Evolutionary conservation across 2,888 invertebrate genomes (phyloP), one percentile per base, ranked within the genome.

Genomic region (Orchesella flavescens): DNA sequence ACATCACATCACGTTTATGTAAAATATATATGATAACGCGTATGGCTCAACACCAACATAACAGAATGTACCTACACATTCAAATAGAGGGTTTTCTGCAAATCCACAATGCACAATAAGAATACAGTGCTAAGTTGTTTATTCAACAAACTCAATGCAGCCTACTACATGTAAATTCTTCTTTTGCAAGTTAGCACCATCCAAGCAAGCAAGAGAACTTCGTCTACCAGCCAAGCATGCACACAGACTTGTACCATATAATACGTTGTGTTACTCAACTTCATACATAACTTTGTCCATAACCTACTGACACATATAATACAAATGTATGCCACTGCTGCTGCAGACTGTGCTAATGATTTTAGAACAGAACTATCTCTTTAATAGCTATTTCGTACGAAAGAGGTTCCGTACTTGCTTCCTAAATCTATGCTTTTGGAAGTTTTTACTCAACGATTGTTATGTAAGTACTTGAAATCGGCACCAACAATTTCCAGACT

Each of bases 281-380:
- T 75, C 77, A 80, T 75, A 77, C 82, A 82, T 82, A 82, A 82
- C 79, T 80, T 85, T 88, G 87, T 86, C 88, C 87, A 86, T 87
- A 87, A 88, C 88, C 88, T 85, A 87, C 87, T 87, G 87, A 87
- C 87, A 87, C 87, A 87, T 83, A 84, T 86, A 71, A 68, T 79
- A 80, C 61, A 78, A 84, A 82, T 82, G 82, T 82, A 82, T 82
- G 82, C 82, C 82, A 82, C 82, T 76, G 76, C 71, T 82, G 72
- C 79, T 72, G 63, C 57, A 72, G 49, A 44, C 12, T 71, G 49
- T 63, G 61, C 71, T 73, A 73, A 66, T 66, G 44, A 69, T 74
- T 61, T 65, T 61, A 23, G 63, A 34, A 34, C 34, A 23, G 63
- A 34, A 34, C 34, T 61, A 17, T 34, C 73, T 34, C 17, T 59